Evolutionary conservation across 2,888 invertebrate genomes (phyloP).

Genomic region (Macrosoma leucophasiata): DNA sequence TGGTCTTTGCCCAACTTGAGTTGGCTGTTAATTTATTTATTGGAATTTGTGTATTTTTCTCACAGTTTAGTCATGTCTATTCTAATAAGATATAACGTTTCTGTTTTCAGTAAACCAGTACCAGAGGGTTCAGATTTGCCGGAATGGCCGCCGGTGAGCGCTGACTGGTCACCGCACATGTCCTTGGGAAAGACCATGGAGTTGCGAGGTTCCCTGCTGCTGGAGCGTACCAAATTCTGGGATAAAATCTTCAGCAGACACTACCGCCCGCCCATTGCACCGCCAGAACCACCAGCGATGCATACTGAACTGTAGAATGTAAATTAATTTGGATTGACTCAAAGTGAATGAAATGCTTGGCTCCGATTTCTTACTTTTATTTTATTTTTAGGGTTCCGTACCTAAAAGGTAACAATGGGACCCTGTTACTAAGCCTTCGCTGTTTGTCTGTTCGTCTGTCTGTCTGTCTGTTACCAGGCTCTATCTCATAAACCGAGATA

Average conservation of each 20-base stretch:
- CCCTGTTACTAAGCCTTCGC: too few species aligned
- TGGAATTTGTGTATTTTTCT: slow-evolving; percentile 1
- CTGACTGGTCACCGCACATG: slow-evolving; percentile 32
- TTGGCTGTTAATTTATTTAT: not conserved
- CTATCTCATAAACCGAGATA: too few species aligned
- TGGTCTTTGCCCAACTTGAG: not conserved
- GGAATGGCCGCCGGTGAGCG: slow-evolving; percentile 30
- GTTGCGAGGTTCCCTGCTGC: slow-evolving; percentile 22
- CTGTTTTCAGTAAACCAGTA: slow-evolving; percentile 33
- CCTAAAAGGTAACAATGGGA: too few species aligned
- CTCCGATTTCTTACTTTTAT: not conserved
- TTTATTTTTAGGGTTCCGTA: too few species aligned
- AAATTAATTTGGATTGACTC: slow-evolving; percentile 4
- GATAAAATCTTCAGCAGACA: slow-evolving; percentile 29
- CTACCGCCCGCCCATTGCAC: slow-evolving; percentile 19
- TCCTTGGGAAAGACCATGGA: slow-evolving; percentile 27
- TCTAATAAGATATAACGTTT: slow-evolving; percentile 6
- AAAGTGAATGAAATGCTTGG: not conserved
- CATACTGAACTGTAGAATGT: too few species aligned
- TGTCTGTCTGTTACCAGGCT: too few species aligned
- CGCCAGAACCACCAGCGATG: slow-evolving; percentile 4
- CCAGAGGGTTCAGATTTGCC: slow-evolving; percentile 29
- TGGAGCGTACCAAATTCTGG: slow-evolving; percentile 24
- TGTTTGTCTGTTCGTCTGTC: too few species aligned
- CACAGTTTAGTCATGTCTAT: slow-evolving; percentile 1